Base-by-base conservation (phyloP, 2,113 vertebrate genomes). In the Oriolus oriolus region DNA sequence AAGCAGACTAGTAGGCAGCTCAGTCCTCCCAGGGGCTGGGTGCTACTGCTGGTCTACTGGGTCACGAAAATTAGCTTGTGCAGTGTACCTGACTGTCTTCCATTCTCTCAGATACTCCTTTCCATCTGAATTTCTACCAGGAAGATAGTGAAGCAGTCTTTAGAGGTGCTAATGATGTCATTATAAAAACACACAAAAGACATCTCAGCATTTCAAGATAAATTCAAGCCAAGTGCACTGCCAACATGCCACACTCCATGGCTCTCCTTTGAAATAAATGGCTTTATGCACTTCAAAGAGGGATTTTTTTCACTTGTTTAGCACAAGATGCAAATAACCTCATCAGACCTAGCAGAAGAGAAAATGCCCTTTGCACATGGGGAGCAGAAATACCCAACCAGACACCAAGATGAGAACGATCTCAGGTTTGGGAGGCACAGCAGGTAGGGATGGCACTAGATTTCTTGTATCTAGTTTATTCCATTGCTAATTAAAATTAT, bases 281-380 rank as follows among this genome's bases (percentile, higher is more conserved):
- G 90, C 88, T 97, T 87, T 30, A 16, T 64, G 53, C 73, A 96
- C 84, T 96, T 95, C 96, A 97, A 96, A 97, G 95, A 90, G 82
- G 73, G 53, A 79, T 97, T 79, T 92, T 76, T 84, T 89, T 94
- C 93, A 90, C 86, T 94, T 90, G 68, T 84, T 94, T 92, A 90
- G 92, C 95, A 79, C 27, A 0, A 85, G 83, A 94, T 92, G 93
- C 96, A 96, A 97, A 97, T 92, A 37, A 37, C 37, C 47, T n/a
- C 84, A 64, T 93, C 92, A 95, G 84, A 84, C 52, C 2, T 17
- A 84, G 90, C 76, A 81, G 52, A 39, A 65, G 45, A 63, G 39
- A 95, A 87, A 89, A 84, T 20, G 61, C 66, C 39, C 88, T 93
- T 95, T 89, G 82, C 79, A 77, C 70, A 76, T 3, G 35, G 42